Conservation (phyloP, 2,888 invertebrate genomes). For the Acholoe squamosa region DNA sequence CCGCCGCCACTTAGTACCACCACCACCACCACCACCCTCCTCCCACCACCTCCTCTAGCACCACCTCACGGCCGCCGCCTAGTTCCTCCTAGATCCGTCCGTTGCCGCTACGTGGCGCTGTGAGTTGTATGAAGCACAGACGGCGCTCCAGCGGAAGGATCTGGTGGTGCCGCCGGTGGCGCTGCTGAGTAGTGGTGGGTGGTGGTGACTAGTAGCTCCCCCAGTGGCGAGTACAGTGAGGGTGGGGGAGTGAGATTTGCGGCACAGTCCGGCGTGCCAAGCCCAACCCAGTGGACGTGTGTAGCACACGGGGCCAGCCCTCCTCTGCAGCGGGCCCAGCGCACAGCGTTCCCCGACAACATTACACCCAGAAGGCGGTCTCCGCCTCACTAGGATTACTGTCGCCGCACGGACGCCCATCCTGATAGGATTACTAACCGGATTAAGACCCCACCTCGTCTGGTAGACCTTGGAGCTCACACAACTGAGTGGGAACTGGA, state of each 20-base stretch:
- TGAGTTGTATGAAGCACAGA: not conserved
- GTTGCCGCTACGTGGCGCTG: constrained; percentile 35
- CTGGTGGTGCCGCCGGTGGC: not conserved
- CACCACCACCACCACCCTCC: not conserved
- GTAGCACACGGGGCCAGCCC: not conserved
- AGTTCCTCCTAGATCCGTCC: not conserved
- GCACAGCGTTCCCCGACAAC: constrained; percentile 32
- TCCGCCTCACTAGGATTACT: not conserved
- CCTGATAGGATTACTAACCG: not conserved
- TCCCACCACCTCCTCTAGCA: constrained; percentile 28
- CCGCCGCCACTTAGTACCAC: constrained; percentile 55
- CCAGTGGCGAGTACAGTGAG: constrained; percentile 5
- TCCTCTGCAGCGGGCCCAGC: not conserved
- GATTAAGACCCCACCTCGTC: not conserved
- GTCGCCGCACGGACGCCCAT: not conserved
- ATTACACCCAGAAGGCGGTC: not conserved
- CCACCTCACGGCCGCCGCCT: not conserved
- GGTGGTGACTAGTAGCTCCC: not conserved
- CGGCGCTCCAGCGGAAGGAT: not conserved
- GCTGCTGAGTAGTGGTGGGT: not conserved
- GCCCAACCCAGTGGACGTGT: constrained; percentile 1
- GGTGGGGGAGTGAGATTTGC: not conserved
- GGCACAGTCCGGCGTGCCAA: constrained; percentile 15
- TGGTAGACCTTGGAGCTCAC: not conserved
- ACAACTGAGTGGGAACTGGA: not conserved